Evolutionary conservation across 1,140 invertebrate species (phyloP).

Genomic region (Drosophila watanabei): DNA sequence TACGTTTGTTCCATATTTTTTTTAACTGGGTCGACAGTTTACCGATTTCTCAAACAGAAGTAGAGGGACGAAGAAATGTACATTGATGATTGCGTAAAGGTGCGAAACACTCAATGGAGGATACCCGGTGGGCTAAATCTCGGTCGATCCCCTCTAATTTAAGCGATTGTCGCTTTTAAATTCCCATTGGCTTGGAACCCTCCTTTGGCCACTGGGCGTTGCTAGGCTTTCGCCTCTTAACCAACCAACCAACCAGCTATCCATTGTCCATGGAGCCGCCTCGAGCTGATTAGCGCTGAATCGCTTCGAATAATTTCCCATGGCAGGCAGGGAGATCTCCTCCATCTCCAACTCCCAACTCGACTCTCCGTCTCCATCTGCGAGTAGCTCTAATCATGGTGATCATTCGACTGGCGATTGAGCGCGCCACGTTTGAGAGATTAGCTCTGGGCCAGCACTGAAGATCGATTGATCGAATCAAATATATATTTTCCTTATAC

Average conservation of each 20-base stretch:
- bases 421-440: slow-evolving; percentile 31
- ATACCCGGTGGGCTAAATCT: slow-evolving; percentile 25
- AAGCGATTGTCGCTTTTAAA: slow-evolving; percentile 42
- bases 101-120: slow-evolving; percentile 52
- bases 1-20: slow-evolving; percentile 30
- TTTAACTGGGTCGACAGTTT: slow-evolving; percentile 37
- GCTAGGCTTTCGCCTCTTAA: slow-evolving; percentile 45
- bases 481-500: slow-evolving; percentile 9
- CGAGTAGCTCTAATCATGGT: slow-evolving; percentile 51
- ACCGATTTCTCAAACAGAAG: slow-evolving; percentile 11
- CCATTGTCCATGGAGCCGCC: slow-evolving; percentile 34
- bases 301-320: slow-evolving; percentile 52
- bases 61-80: background rate
- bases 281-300: slow-evolving; percentile 45
- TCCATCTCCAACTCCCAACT: slow-evolving; percentile 17
- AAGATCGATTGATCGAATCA: slow-evolving; percentile 15
- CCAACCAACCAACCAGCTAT: slow-evolving; percentile 32
- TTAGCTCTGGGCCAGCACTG: slow-evolving; percentile 33
- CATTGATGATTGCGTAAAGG: slow-evolving; percentile 40
- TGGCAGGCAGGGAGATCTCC: slow-evolving; percentile 28
- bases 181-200: slow-evolving; percentile 33
- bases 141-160: slow-evolving; percentile 10
- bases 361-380: slow-evolving; percentile 1
- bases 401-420: slow-evolving; percentile 40
- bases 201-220: slow-evolving; percentile 40